Percentiles rank a stretch among this genome's conserved stretches.
phyloP scores from a whole-genome alignment of 2,888 invertebrate genomes.

The Agonopterix alstromeriana region DNA sequence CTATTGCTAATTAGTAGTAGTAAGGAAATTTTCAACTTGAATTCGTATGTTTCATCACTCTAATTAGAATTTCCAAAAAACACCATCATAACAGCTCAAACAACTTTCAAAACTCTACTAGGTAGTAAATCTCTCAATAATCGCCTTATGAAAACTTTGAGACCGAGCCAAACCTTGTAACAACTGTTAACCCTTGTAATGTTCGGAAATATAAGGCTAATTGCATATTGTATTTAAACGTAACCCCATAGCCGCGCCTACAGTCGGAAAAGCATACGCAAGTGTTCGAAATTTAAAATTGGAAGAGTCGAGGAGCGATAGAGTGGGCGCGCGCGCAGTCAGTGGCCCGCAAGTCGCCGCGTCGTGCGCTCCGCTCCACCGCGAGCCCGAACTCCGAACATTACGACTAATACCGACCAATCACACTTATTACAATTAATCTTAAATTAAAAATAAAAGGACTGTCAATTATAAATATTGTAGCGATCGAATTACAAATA shows the following conservation, averaged over 20 bases:
- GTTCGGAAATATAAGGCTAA: slow-evolving; percentile 9
- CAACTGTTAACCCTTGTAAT: not conserved
- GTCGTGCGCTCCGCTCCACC: slow-evolving; percentile 57
- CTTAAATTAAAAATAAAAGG: slow-evolving; percentile 34
- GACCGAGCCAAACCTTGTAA: too few species aligned
- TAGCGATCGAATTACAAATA: slow-evolving; percentile 1
- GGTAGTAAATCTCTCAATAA: too few species aligned
- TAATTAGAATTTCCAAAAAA: too few species aligned
- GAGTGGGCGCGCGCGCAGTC: slow-evolving; percentile 49
- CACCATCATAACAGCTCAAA: too few species aligned
- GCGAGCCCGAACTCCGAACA: slow-evolving; percentile 34
- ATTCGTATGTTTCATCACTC: too few species aligned
- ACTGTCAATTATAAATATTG: slow-evolving; percentile 19
- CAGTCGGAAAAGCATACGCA: slow-evolving; percentile 44
- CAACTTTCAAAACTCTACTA: too few species aligned
- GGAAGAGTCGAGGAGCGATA: slow-evolving; percentile 40
- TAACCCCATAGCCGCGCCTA: slow-evolving; percentile 1
- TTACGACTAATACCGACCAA: not conserved
- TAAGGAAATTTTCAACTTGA: too few species aligned
- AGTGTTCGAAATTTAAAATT: slow-evolving; percentile 61
- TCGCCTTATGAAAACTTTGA: too few species aligned
- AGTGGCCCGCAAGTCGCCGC: slow-evolving; percentile 68
- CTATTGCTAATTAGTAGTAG: too few species aligned
- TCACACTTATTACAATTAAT: slow-evolving; percentile 22
- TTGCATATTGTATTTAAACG: slow-evolving; percentile 12